Evolutionary conservation across 1,140 invertebrate species (phyloP).

Genomic region (Drosophila pandora): DNA sequence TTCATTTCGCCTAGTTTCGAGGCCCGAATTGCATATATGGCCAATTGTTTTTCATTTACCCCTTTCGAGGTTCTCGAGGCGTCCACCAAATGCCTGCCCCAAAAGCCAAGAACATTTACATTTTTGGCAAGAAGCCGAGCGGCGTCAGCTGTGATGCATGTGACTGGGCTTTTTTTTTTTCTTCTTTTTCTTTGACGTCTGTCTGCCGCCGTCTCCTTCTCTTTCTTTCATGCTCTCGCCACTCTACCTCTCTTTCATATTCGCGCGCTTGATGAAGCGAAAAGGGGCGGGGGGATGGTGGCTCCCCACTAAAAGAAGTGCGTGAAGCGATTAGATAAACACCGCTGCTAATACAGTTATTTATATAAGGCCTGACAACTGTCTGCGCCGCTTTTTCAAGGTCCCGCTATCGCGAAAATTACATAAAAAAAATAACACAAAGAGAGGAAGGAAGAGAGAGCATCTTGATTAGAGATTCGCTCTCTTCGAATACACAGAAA

Average conservation of each 20-base stretch:
- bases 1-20: slow-evolving; percentile 6
- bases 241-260: slow-evolving; percentile 13
- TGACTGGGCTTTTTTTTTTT: slow-evolving; percentile 57
- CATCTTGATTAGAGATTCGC: not conserved
- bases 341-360: slow-evolving; percentile 44
- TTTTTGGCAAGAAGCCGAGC: slow-evolving; percentile 59
- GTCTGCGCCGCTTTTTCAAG: slow-evolving; percentile 56
- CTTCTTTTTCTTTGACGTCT: slow-evolving; percentile 45
- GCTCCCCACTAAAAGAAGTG: slow-evolving; percentile 34
- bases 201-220: slow-evolving; percentile 23
- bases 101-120: slow-evolving; percentile 49
- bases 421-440: slow-evolving; percentile 58
- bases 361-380: slow-evolving; percentile 60
- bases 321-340: slow-evolving; percentile 73
- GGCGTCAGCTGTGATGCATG: slow-evolving; percentile 59
- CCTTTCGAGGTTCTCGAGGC: slow-evolving; percentile 70
- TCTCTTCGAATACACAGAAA: not conserved
- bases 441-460: not conserved
- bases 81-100: slow-evolving; percentile 51
- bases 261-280: slow-evolving; percentile 13
- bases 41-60: slow-evolving; percentile 81
- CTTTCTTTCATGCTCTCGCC: not conserved
- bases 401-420: slow-evolving; percentile 64
- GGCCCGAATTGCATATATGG: slow-evolving; percentile 33
- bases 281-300: slow-evolving; percentile 14